phyloP scores from a whole-genome alignment of 2,888 invertebrate genomes.

The Tetranychus truncatus region DNA sequence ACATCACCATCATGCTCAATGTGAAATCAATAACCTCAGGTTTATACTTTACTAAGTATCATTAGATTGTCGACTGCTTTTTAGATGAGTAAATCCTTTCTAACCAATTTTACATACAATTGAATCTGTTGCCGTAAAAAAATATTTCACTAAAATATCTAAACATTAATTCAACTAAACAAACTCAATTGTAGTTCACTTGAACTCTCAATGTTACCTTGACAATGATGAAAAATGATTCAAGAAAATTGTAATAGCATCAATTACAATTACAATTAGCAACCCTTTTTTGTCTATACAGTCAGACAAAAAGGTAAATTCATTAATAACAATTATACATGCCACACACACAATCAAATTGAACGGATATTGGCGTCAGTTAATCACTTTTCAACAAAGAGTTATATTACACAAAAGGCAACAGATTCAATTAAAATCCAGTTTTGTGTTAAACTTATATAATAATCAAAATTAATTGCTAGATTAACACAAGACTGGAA shows the following conservation, averaged over 20 bases:
- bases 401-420: neutral
- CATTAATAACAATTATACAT: neutral
- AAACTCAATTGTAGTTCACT: too few species aligned
- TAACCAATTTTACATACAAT: neutral
- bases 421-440: neutral
- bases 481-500: neutral
- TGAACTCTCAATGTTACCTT: neutral
- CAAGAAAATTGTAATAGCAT: neutral
- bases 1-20: neutral
- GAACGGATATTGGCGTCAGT: too few species aligned
- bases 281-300: neutral
- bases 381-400: neutral
- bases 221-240: neutral
- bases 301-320: neutral
- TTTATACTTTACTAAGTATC: neutral
- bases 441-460: too few species aligned
- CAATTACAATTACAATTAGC: neutral
- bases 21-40: neutral
- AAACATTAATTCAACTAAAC: too few species aligned
- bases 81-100: too few species aligned
- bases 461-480: too few species aligned
- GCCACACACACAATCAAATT: neutral
- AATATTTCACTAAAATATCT: neutral
- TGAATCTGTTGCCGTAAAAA: neutral
- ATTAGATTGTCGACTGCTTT: too few species aligned